Evolutionary conservation across 2,113 vertebrate species (phyloP), one percentile per base, ranked within the genome.

Genomic region (Collichthys lucidus): DNA sequence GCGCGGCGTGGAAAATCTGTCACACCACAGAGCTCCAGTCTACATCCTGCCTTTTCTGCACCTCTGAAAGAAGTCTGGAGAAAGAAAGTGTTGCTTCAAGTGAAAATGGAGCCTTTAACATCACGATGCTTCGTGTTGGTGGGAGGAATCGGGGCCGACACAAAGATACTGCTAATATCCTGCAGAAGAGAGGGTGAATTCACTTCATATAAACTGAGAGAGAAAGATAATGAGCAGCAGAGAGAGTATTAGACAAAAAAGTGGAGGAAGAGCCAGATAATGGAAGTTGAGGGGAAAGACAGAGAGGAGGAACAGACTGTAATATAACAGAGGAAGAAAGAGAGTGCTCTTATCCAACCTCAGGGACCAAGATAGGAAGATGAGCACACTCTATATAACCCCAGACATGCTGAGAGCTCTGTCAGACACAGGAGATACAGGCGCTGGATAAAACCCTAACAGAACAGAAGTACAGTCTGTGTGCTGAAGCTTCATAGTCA

Each of bases 361-460:
- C 62, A 61, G 80, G 83, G 83, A 79, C 44, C 0, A 29, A 69
- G 83, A 86, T 60, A 81, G 76, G 75, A 71, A 44, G 74, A 59
- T 1, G 55, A 81, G 49, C 4, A 52, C 53, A 63, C 61, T 26
- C 70, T 47, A 0, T 19, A 29, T 55, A 29, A 72, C 72, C 67
- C 22, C 49, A 2, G 35, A 84, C 61, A 26, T 1, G 55, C 31
- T 50, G 73, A 29, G 6, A 47, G 63, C 67, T 63, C 6, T 16
- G 53, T 67, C 8, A 64, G 49, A 49, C 66, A 15, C 14, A 35
- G 4, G 12, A 50, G 49, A 83, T 19, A 60, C 44, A 53, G 57
- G 35, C 3, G 35, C 44, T 11, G 49, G 59, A 82, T 61, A 17
- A 53, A 77, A 69, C 35, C 63, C 55, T 14, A 26, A 50, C 52